phyloP scores from a whole-genome alignment of 2,888 invertebrate genomes.

The Sussaba pulchella region DNA sequence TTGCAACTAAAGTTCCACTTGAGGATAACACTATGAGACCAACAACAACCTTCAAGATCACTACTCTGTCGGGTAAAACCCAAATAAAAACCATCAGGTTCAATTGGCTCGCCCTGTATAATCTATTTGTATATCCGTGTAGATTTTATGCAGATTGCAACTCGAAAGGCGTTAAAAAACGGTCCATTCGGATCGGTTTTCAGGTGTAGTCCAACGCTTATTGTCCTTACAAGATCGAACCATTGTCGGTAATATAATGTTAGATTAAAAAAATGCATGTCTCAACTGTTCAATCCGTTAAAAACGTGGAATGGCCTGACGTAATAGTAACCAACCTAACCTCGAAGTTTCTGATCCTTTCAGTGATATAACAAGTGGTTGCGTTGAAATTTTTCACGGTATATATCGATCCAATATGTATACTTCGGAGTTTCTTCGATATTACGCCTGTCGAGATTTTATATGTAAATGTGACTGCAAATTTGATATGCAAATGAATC shows the following conservation, averaged over 20 bases:
- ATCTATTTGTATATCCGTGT: neutral
- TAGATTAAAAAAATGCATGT: conserved; percentile 59
- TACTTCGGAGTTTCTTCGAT: too few relatives aligned
- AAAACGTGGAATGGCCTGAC: conserved; percentile 3
- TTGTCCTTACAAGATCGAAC: conserved; percentile 52
- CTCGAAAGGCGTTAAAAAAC: neutral
- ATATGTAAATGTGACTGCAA: too few relatives aligned
- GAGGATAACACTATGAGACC: too few relatives aligned
- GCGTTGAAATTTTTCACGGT: too few relatives aligned
- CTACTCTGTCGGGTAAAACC: too few relatives aligned
- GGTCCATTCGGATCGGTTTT: neutral
- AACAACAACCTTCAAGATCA: too few relatives aligned
- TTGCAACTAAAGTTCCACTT: too few relatives aligned
- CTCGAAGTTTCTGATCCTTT: conserved; percentile 13
- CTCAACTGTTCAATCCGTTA: conserved; percentile 51
- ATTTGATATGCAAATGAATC: too few relatives aligned
- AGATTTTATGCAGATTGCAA: conserved; percentile 5
- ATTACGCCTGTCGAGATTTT: too few relatives aligned
- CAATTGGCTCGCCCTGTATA: neutral
- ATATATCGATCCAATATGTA: too few relatives aligned
- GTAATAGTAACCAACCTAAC: neutral
- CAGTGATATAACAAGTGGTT: too few relatives aligned
- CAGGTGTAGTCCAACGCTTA: conserved; percentile 29
- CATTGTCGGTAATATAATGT: conserved; percentile 52
- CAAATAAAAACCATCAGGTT: too few relatives aligned